Conservation (phyloP, 2,797 vertebrate genomes). For the Oophaga sylvatica region DNA sequence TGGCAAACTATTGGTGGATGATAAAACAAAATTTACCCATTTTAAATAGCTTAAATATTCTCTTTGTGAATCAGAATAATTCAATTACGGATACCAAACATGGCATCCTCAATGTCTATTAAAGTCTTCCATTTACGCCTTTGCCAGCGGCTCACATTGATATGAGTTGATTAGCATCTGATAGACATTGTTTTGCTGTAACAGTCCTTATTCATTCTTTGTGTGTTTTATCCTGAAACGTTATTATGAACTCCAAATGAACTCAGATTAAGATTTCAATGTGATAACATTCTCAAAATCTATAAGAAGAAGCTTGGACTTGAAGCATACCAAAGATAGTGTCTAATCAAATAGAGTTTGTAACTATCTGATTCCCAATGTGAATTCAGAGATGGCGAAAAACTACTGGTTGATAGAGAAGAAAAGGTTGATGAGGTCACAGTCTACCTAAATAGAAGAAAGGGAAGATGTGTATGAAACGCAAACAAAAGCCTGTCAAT, state of each 20-base stretch:
- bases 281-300: conserved; percentile 37
- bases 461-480: not conserved
- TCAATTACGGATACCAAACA: conserved; percentile 47
- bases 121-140: conserved; percentile 28
- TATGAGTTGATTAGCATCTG: conserved; percentile 44
- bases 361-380: conserved; percentile 15
- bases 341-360: conserved; percentile 35
- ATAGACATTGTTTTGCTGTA: conserved; percentile 51
- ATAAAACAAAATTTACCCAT: conserved; percentile 27
- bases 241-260: conserved; percentile 43
- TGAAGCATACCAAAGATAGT: conserved; percentile 24
- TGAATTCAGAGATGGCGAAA: not conserved
- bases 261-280: conserved; percentile 37
- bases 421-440: conserved; percentile 11
- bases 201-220: conserved; percentile 41
- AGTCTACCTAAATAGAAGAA: conserved; percentile 5
- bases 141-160: conserved; percentile 35
- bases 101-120: conserved; percentile 44
- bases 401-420: conserved; percentile 26
- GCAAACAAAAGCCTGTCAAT: conserved; percentile 1
- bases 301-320: conserved; percentile 27
- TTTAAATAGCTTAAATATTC: conserved; percentile 39
- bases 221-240: conserved; percentile 48
- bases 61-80: conserved; percentile 40
- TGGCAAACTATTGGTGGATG: conserved; percentile 28